Evolutionary conservation across 2,888 invertebrate genomes (phyloP).

Genomic region (Hypomecis punctinalis): DNA sequence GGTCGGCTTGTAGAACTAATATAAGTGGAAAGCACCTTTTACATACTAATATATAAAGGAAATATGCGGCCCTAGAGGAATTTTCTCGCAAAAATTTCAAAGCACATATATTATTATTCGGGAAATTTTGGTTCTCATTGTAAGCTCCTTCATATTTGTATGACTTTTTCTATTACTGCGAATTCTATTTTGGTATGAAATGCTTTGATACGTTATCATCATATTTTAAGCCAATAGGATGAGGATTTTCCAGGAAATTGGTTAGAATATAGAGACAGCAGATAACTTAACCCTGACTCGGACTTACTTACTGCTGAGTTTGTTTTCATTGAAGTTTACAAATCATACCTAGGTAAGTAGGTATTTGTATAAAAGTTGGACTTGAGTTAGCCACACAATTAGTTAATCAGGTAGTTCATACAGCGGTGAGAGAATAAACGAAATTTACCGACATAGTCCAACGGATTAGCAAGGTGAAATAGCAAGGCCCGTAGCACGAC

Average conservation of each 20-base stretch:
- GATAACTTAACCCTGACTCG: not conserved
- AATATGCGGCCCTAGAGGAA: conserved; percentile 8
- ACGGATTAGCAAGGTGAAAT: too few species aligned
- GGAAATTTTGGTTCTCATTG: conserved; percentile 12
- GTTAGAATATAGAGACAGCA: not conserved
- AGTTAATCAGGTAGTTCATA: too few species aligned
- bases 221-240: not conserved
- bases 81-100: conserved; percentile 11
- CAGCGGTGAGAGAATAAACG: too few species aligned
- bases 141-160: conserved; percentile 3
- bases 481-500: too few species aligned
- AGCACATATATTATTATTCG: conserved; percentile 7
- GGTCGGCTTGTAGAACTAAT: conserved; percentile 29
- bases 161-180: not conserved
- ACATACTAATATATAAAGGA: conserved; percentile 17
- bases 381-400: too few species aligned
- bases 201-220: not conserved
- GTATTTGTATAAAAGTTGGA: too few species aligned
- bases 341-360: too few species aligned
- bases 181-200: not conserved
- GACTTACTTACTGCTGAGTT: not conserved
- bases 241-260: not conserved
- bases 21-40: conserved; percentile 9
- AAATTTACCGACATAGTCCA: too few species aligned
- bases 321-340: too few species aligned